These are phyloP conservation scores for Heliconius aoede DNA, from an alignment of 2,888 invertebrate species.

Conservation along the genomic window DNA sequence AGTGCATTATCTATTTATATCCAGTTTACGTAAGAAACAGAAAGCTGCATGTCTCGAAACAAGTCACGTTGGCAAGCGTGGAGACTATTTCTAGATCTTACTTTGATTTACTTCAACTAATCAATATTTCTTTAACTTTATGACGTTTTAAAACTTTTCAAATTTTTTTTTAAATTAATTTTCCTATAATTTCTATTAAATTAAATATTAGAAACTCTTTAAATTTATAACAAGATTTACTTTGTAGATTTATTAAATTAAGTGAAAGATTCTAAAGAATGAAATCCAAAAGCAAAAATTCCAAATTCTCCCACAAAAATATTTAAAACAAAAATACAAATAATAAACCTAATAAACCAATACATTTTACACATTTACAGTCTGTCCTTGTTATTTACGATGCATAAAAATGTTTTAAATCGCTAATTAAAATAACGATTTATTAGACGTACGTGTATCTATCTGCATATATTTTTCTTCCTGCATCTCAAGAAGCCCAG, in stretches of 20 bases:
- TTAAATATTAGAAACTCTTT: too few relatives aligned
- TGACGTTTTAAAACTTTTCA: not conserved
- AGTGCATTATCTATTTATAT: slow-evolving; percentile 28
- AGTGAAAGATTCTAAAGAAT: too few relatives aligned
- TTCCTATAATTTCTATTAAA: too few relatives aligned
- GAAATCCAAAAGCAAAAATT: too few relatives aligned
- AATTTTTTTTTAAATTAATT: not conserved
- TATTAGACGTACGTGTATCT: not conserved
- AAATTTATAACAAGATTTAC: too few relatives aligned
- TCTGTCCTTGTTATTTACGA: not conserved
- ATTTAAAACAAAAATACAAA: not conserved
- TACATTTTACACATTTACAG: not conserved
- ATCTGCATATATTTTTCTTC: slow-evolving; percentile 6
- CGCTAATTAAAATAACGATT: slow-evolving; percentile 1
- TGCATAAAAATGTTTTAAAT: slow-evolving; percentile 4
- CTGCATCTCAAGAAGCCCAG: slow-evolving; percentile 21
- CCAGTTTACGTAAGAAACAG: slow-evolving; percentile 26
- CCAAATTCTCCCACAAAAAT: too few relatives aligned
- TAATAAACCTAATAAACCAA: not conserved
- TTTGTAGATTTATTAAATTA: too few relatives aligned
- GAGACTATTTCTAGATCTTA: not conserved
- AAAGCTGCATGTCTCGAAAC: slow-evolving; percentile 12
- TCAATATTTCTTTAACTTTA: not conserved
- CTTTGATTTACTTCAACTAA: not conserved
- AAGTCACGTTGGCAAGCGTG: not conserved